Conservation (phyloP, 2,113 vertebrate genomes). For the Leucoraja erinaceus region DNA sequence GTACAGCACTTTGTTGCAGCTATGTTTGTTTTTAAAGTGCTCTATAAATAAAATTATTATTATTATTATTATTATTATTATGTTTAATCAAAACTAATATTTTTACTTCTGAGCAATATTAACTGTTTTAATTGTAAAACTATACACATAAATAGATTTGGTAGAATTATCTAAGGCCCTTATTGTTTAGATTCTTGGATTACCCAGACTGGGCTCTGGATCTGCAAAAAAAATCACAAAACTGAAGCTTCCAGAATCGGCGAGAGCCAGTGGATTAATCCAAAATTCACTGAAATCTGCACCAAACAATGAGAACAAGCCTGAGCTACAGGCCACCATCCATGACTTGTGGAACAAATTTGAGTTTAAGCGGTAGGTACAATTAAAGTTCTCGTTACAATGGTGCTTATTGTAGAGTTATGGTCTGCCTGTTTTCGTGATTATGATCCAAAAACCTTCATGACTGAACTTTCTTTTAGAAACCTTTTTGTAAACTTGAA, state of each 20-base stretch:
- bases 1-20: too few relatives aligned
- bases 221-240: conserved; percentile 50
- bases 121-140: neutral
- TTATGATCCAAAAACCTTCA: neutral
- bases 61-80: too few relatives aligned
- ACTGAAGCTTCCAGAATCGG: conserved; percentile 56
- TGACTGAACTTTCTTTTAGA: neutral
- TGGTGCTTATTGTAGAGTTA: neutral
- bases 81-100: neutral
- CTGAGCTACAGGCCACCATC: conserved; percentile 71
- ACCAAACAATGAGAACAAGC: conserved; percentile 70
- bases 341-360: conserved; percentile 82
- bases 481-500: neutral
- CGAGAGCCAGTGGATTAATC: conserved; percentile 78
- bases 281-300: conserved; percentile 51
- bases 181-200: conserved; percentile 66
- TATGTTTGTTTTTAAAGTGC: too few relatives aligned
- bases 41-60: too few relatives aligned
- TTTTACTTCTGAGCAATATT: neutral
- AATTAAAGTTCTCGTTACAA: neutral
- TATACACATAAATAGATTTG: neutral
- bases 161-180: neutral
- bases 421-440: neutral
- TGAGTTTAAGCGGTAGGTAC: conserved; percentile 74
- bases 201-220: conserved; percentile 53